Conservation (phyloP, 2,888 invertebrate genomes). For the Synergus itoensis region DNA sequence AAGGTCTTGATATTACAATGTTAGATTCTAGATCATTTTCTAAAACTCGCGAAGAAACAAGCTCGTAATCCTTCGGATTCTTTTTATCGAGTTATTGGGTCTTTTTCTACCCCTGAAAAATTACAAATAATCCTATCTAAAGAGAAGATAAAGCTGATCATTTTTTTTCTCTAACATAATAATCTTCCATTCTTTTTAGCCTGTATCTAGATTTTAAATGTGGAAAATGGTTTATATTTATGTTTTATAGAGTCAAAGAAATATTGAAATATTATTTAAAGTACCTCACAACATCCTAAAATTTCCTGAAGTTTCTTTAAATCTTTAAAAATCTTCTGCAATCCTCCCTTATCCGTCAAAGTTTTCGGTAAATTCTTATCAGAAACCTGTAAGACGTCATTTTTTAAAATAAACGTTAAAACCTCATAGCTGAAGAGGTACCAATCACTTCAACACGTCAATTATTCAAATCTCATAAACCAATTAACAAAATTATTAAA, state of each 20-base stretch:
- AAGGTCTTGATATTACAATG: background rate
- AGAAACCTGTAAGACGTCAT: background rate
- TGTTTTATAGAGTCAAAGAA: background rate
- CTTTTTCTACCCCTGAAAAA: background rate
- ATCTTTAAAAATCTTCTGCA: slow-evolving; percentile 18
- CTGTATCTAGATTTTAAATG: too few relatives aligned
- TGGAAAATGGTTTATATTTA: too few relatives aligned
- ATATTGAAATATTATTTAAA: background rate
- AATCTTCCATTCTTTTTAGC: too few relatives aligned
- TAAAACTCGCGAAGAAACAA: background rate
- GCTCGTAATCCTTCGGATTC: background rate
- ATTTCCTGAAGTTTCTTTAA: slow-evolving; percentile 19
- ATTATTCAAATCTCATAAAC: background rate
- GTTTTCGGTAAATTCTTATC: background rate
- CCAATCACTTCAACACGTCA: background rate
- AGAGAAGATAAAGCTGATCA: background rate
- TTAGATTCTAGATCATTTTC: background rate
- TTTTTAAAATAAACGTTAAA: background rate
- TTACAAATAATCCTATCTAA: background rate
- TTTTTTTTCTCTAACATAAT: too few relatives aligned
- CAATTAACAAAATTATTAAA: background rate
- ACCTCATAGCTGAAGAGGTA: background rate
- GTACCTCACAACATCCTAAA: slow-evolving; percentile 23
- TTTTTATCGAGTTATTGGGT: background rate
- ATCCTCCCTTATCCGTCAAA: background rate